A percentile compares a stretch with the other conserved stretches of the same genome.
Conservation (phyloP, 2,888 invertebrate genomes). For the Nineta flava region DNA sequence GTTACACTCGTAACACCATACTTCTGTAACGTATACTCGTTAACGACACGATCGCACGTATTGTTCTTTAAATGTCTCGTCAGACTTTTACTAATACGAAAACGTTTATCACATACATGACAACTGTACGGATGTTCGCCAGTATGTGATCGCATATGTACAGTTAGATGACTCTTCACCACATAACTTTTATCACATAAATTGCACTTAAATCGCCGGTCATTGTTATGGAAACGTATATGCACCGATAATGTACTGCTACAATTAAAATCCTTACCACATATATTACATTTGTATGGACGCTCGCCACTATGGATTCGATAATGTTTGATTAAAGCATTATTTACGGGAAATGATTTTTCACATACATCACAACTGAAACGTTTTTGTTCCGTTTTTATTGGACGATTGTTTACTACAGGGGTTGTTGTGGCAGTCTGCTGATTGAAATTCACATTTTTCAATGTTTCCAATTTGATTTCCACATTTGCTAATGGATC, state of each 20-base stretch:
- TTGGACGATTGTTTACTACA: neutral
- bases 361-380: slow-evolving; percentile 2
- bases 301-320: slow-evolving; percentile 1
- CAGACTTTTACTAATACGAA: slow-evolving; percentile 1
- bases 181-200: slow-evolving; percentile 2
- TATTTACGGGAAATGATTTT: slow-evolving; percentile 1
- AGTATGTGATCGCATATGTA: slow-evolving; percentile 4
- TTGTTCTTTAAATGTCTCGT: slow-evolving; percentile 3
- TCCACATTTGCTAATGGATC: neutral
- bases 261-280: slow-evolving; percentile 3
- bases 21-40: neutral
- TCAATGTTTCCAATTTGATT: neutral
- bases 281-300: slow-evolving; percentile 2
- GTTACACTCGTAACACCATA: neutral
- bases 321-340: slow-evolving; percentile 1
- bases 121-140: slow-evolving; percentile 3
- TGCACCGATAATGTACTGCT: slow-evolving; percentile 1
- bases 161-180: slow-evolving; percentile 1
- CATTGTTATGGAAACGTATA: slow-evolving; percentile 2
- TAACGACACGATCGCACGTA: slow-evolving; percentile 1
- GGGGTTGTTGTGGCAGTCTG: neutral
- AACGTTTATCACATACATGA: slow-evolving; percentile 3
- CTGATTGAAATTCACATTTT: neutral
- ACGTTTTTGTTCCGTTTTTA: slow-evolving; percentile 1
- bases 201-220: neutral